phyloP scores from a whole-genome alignment of 2,113 vertebrate genomes.

The Puntigrus tetrazona region DNA sequence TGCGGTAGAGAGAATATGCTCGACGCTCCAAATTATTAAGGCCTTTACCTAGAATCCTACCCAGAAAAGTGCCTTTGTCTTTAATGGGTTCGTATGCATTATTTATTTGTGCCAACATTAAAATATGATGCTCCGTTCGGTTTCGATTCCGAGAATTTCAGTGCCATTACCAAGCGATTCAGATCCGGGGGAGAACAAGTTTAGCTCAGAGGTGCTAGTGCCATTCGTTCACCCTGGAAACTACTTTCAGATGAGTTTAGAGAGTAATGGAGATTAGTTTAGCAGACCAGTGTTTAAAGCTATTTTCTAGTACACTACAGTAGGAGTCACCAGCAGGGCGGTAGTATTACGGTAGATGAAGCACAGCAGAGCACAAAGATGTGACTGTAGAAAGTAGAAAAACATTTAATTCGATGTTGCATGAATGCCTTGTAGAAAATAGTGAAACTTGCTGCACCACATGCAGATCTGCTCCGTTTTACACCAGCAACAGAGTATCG shows the following conservation, averaged over 20 bases:
- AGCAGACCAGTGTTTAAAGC: slow-evolving; percentile 13
- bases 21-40: slow-evolving; percentile 4
- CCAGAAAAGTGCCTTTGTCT: slow-evolving; percentile 25
- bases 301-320: slow-evolving; percentile 14
- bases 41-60: neutral
- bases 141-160: neutral
- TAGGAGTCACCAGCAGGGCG: neutral
- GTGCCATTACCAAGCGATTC: neutral
- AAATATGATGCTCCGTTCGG: neutral
- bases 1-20: neutral
- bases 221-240: neutral
- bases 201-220: neutral
- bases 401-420: slow-evolving; percentile 39
- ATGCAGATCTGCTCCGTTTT: neutral
- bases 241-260: neutral
- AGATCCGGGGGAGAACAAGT: neutral
- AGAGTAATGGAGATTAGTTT: neutral
- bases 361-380: neutral
- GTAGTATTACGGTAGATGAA: slow-evolving; percentile 4
- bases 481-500: slow-evolving; percentile 49
- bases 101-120: slow-evolving; percentile 19
- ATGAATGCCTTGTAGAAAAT: slow-evolving; percentile 43
- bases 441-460: slow-evolving; percentile 32
- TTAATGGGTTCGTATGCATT: neutral
- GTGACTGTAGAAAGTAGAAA: slow-evolving; percentile 16